These are phyloP conservation scores for Cheilosia vernalis DNA, from an alignment of 2,888 invertebrate genomes.

Conservation along the genomic window DNA sequence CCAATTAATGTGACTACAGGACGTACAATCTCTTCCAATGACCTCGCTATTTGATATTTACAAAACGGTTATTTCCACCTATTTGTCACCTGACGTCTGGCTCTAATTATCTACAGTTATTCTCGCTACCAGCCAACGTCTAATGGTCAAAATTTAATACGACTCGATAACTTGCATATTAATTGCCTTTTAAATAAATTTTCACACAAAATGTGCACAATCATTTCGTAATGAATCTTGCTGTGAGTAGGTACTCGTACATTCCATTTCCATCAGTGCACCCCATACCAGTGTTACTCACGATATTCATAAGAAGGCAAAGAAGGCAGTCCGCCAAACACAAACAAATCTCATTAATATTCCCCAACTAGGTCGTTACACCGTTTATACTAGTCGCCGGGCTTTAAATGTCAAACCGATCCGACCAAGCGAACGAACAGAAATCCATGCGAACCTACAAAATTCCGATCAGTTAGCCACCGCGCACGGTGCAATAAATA, in stretches of 20 bases:
- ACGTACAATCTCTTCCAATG: not conserved
- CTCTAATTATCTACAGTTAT: not conserved
- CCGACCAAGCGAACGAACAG: constrained; percentile 15
- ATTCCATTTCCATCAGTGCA: constrained; percentile 7
- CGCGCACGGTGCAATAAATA: constrained; percentile 44
- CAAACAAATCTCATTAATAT: constrained; percentile 43
- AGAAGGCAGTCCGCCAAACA: constrained; percentile 14
- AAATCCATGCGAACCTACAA: constrained; percentile 30
- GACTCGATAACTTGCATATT: constrained; percentile 34
- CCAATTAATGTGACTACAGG: not conserved
- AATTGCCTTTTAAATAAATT: constrained; percentile 27
- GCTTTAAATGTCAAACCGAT: constrained; percentile 60
- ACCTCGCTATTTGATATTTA: not conserved
- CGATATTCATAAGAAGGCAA: constrained; percentile 10
- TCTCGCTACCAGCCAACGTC: constrained; percentile 17
- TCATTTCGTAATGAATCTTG: constrained; percentile 36
- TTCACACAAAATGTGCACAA: constrained; percentile 20
- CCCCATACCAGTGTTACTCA: not conserved
- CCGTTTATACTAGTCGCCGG: constrained; percentile 16
- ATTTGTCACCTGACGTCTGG: not conserved
- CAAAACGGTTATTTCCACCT: constrained; percentile 6
- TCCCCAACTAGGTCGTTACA: constrained; percentile 58
- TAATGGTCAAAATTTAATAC: constrained; percentile 31
- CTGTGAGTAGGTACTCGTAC: not conserved
- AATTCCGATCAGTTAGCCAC: constrained; percentile 40